Evolutionary conservation across 2,113 vertebrate species (phyloP).

Genomic region (Meleagris gallopavo): DNA sequence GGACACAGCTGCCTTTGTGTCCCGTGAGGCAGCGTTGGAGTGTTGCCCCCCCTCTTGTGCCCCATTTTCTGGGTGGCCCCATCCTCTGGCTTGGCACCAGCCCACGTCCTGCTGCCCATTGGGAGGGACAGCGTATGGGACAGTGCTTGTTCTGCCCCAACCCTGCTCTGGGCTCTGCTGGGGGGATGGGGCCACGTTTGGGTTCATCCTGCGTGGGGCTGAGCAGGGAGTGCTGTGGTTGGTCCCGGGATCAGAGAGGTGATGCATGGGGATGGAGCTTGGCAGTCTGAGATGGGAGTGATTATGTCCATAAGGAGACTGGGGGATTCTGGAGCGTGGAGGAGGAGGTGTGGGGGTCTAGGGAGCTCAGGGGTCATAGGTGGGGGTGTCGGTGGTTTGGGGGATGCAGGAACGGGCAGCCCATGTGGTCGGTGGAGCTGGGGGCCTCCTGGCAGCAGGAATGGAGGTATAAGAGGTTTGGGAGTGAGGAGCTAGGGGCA

Average conservation of each 20-base stretch:
- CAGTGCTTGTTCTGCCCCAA: background rate
- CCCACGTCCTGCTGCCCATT: background rate
- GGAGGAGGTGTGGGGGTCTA: too few species aligned
- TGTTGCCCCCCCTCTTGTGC: background rate
- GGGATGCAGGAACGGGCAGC: too few species aligned
- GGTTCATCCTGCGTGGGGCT: background rate
- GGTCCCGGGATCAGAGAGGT: background rate
- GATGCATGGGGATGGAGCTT: background rate
- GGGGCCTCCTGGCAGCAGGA: too few species aligned
- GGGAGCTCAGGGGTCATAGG: too few species aligned
- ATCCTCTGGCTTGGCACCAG: background rate
- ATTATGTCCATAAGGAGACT: too few species aligned
- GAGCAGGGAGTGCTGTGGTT: background rate
- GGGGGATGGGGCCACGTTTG: background rate
- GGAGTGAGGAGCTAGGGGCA: background rate
- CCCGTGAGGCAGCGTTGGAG: background rate
- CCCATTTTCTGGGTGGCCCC: background rate
- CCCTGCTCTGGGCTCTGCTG: background rate
- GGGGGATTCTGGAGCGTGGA: too few species aligned
- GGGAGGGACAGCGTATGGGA: background rate
- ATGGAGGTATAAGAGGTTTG: too few species aligned
- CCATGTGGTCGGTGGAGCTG: too few species aligned
- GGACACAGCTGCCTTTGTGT: background rate
- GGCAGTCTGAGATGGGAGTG: background rate
- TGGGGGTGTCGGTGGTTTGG: too few species aligned